A percentile compares a stretch with the other conserved stretches of the same genome.
Evolutionary conservation across 1,140 invertebrate species (phyloP).

Genomic region (Scaptomyza hsui): DNA sequence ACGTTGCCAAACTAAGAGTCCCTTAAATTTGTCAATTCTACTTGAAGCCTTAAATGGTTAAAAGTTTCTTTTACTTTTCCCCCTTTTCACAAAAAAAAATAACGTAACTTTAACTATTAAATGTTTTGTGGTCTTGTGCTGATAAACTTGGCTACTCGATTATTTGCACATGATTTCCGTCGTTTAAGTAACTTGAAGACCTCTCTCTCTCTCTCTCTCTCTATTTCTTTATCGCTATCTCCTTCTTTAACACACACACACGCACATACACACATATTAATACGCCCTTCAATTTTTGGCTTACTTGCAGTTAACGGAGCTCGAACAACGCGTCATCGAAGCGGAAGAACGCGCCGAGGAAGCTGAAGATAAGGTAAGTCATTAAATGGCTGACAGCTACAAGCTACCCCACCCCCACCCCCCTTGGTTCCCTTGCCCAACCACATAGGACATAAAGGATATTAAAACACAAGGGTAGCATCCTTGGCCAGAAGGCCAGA

Average conservation of each 20-base stretch:
- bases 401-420: not conserved
- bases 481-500: conserved; percentile 5
- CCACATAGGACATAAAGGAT: not conserved
- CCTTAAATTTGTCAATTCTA: too few species aligned
- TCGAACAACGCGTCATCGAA: conserved; percentile 95
- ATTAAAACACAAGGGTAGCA: conserved; percentile 56
- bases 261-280: not conserved
- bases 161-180: conserved; percentile 57
- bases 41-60: too few species aligned
- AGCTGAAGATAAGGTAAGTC: conserved; percentile 95
- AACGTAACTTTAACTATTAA: conserved; percentile 8
- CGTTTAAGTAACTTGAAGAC: conserved; percentile 27
- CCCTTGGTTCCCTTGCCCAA: too few species aligned
- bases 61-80: too few species aligned
- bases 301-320: conserved; percentile 94
- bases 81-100: too few species aligned
- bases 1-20: too few species aligned
- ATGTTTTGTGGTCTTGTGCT: conserved; percentile 11
- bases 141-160: conserved; percentile 33
- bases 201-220: not conserved
- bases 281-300: conserved; percentile 61
- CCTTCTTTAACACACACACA: not conserved
- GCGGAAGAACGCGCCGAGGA: conserved; percentile 95
- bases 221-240: not conserved
- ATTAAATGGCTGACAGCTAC: conserved; percentile 58